Evolutionary conservation across 2,888 invertebrate genomes (phyloP), one percentile per base, ranked within the genome.

Genomic region (Morpho achilles): DNA sequence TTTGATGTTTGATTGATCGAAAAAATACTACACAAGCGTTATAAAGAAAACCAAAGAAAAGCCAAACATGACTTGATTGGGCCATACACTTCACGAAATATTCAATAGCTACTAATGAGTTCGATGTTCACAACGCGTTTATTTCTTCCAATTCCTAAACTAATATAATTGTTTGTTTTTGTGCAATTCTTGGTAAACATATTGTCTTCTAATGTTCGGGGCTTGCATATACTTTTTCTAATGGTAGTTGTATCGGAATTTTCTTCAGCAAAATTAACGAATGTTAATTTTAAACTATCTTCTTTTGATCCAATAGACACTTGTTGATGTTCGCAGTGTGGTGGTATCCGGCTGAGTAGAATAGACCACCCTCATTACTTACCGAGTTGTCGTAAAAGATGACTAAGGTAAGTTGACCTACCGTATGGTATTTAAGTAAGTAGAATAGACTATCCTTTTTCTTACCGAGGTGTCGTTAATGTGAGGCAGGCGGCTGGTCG

Each of bases 81-180:
- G 70, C 67, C 68, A 62, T 63, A 64, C 69, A 65, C 65, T 78
- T 81, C 77, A 74, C 80, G 71, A 70, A 79, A 74, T 71, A 70
- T 73, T 77, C 74, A 72, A 73, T 75, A 67, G 61, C 70, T 71
- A 64, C 75, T 80, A 80, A 81, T 79, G 76, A 83, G 73, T 62
- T 58, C 69, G 60, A 70, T 71, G 74, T 77, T 75, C 62, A 50
- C 67, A 65, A 55, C 56, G 54, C 50, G 50, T 52, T 61, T 63
- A 61, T 64, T 62, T 55, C 58, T 59, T 56, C 58, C 53, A 55
- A 58, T 63, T 61, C 62, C 56, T 52, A 50, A 50, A 50, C 49
- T 50, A 48, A 44, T 55, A 53, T 61, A 56, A 59, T 62, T 60
- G 60, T 64, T 60, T 54, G 60, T 56, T 32, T 53, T 47, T 58